Evolutionary conservation across 2,888 invertebrate species (phyloP).

Genomic region (Hydroisotoma schaefferi): DNA sequence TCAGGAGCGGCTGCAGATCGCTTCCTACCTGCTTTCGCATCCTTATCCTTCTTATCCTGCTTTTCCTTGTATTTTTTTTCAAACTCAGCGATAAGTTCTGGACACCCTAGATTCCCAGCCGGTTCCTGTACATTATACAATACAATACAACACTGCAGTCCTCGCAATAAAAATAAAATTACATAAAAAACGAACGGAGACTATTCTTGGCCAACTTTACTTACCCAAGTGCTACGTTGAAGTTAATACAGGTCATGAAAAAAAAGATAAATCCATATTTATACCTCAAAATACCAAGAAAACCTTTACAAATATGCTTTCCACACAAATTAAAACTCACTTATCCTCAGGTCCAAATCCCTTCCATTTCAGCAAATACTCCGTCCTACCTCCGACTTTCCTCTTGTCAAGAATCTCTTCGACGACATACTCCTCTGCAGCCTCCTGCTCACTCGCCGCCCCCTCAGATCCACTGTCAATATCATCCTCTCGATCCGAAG

Average conservation of each 20-base stretch:
- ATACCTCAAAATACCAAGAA: no score
- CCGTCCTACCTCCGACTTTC: constrained; percentile 53
- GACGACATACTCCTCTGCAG: constrained; percentile 52
- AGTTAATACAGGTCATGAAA: no score
- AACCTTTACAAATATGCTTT: neutral
- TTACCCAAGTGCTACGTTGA: no score
- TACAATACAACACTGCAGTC: no score
- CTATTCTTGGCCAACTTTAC: no score
- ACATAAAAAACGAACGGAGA: no score
- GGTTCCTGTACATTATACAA: constrained; percentile 57
- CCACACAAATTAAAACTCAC: neutral
- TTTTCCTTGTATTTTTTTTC: constrained; percentile 32
- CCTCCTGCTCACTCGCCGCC: constrained; percentile 12
- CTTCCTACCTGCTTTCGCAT: constrained; percentile 50
- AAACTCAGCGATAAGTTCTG: constrained; percentile 50
- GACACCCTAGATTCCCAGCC: constrained; percentile 56
- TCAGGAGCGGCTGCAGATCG: no score
- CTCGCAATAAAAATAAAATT: no score
- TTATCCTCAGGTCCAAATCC: constrained; percentile 55
- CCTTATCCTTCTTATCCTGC: constrained; percentile 35
- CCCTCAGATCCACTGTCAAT: neutral
- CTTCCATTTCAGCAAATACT: constrained; percentile 57
- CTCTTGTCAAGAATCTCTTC: constrained; percentile 55
- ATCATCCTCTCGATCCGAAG: neutral
- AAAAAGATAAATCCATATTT: no score